Conservation (phyloP, 1,140 invertebrate species). For the Phortica variegata region DNA sequence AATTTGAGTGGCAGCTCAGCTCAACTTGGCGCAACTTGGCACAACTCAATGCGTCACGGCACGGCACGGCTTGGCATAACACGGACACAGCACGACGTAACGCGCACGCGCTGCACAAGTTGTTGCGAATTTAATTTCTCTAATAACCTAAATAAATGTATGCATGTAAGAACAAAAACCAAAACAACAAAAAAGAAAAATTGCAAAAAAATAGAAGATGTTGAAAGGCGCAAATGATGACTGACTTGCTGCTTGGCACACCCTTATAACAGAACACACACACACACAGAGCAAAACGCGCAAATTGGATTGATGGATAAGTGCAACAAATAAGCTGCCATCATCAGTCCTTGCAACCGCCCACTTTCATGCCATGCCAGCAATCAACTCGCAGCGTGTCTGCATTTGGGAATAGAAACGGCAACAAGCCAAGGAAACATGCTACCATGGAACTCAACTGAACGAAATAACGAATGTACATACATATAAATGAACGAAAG, state of each 20-base stretch:
- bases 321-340: too few species aligned
- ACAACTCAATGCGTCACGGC: slow-evolving; percentile 13
- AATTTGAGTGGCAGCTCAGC: not conserved
- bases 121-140: slow-evolving; percentile 1
- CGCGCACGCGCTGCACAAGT: not conserved
- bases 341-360: slow-evolving; percentile 50
- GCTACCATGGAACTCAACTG: too few species aligned
- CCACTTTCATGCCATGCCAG: slow-evolving; percentile 32
- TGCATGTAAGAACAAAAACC: not conserved
- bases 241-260: slow-evolving; percentile 48
- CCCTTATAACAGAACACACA: too few species aligned
- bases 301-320: slow-evolving; percentile 1
- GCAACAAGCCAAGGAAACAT: too few species aligned
- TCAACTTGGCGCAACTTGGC: slow-evolving; percentile 24
- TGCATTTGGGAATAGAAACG: too few species aligned
- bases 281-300: slow-evolving; percentile 19
- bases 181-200: not conserved
- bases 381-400: too few species aligned
- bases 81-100: not conserved
- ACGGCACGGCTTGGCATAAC: too few species aligned
- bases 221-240: slow-evolving; percentile 39
- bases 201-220: not conserved
- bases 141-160: not conserved
- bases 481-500: not conserved
- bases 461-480: too few species aligned